Evolutionary conservation across 2,888 invertebrate species (phyloP).

Genomic region (Macrosoma leucophasiata): DNA sequence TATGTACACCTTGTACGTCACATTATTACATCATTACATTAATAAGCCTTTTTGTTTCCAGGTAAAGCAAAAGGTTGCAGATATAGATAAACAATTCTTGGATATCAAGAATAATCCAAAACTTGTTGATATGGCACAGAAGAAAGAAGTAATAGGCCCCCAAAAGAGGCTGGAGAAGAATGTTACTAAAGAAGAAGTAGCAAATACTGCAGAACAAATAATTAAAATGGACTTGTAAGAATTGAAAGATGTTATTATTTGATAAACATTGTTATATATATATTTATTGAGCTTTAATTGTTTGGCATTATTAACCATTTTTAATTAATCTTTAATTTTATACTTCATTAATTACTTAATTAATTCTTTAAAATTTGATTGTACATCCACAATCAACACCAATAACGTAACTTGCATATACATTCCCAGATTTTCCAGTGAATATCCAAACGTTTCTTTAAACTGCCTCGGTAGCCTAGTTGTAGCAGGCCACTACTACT

Average conservation of each 20-base stretch:
- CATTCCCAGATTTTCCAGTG: too few relatives aligned
- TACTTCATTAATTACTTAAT: conserved; percentile 51
- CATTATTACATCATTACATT: conserved; percentile 1
- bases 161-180: conserved; percentile 38
- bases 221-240: conserved; percentile 59
- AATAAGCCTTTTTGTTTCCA: conserved; percentile 30
- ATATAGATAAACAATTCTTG: conserved; percentile 59
- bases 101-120: conserved; percentile 50
- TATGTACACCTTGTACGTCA: too few relatives aligned
- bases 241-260: conserved; percentile 9
- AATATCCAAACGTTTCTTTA: too few relatives aligned
- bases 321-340: too few relatives aligned
- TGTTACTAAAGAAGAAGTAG: conserved; percentile 53
- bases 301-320: too few relatives aligned
- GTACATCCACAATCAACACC: too few relatives aligned
- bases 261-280: conserved; percentile 10
- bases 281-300: too few relatives aligned
- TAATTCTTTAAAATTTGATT: too few relatives aligned
- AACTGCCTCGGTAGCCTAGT: too few relatives aligned
- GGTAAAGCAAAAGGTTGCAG: conserved; percentile 62
- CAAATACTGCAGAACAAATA: conserved; percentile 46
- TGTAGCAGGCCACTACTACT: too few relatives aligned
- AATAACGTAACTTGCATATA: too few relatives aligned
- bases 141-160: conserved; percentile 32
- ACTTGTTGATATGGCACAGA: conserved; percentile 26